Evolutionary conservation across 2,113 vertebrate genomes (phyloP).

Genomic region (Diglossa brunneiventris): DNA sequence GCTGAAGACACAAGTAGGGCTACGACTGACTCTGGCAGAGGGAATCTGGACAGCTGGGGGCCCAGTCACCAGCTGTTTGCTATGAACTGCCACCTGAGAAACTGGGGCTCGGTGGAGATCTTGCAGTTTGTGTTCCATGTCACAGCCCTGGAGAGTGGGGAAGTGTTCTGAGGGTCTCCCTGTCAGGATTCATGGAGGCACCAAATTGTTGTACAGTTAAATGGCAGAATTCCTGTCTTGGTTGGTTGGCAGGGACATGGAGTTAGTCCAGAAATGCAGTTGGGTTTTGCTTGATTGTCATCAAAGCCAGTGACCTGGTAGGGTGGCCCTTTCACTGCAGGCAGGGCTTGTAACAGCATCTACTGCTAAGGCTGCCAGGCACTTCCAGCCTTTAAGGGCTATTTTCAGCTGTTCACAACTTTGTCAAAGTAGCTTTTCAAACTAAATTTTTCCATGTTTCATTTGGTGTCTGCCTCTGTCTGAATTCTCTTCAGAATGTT

Average conservation of each 20-base stretch:
- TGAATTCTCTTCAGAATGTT: neutral
- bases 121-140: accelerated
- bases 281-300: neutral
- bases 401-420: neutral
- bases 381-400: neutral
- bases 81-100: neutral
- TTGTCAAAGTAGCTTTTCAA: neutral
- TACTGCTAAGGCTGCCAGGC: neutral
- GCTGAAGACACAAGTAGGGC: neutral
- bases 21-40: neutral
- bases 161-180: neutral
- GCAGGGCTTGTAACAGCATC: neutral
- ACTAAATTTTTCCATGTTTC: slow-evolving; percentile 14
- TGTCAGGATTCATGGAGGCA: neutral
- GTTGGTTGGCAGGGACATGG: neutral
- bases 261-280: neutral
- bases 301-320: neutral
- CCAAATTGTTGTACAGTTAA: neutral
- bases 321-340: neutral
- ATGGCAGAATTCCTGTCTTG: neutral
- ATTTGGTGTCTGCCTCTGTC: neutral
- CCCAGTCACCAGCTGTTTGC: neutral
- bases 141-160: neutral
- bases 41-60: slow-evolving; percentile 11
- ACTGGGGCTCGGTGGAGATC: neutral